Percentiles rank a stretch among this genome's conserved stretches.
phyloP scores from a whole-genome alignment of 1,140 invertebrate species.

The Lethrus apterus region DNA sequence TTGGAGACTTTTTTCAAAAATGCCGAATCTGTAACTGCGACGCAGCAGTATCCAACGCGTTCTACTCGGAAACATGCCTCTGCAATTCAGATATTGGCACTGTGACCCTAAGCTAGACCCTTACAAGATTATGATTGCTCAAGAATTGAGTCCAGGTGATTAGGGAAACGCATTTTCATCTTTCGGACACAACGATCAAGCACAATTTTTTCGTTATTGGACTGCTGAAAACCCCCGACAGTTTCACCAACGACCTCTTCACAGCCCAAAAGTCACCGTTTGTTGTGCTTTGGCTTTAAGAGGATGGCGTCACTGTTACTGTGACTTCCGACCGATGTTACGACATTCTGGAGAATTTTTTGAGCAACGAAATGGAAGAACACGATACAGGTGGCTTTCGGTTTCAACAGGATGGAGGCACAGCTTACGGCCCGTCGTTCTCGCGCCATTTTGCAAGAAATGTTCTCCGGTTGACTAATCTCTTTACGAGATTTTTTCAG shows the following conservation, averaged over 20 bases:
- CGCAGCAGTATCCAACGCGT: slow-evolving; percentile 2
- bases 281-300: slow-evolving; percentile 2
- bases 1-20: background rate
- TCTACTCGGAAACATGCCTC: slow-evolving; percentile 18
- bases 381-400: background rate
- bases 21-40: background rate
- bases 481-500: slow-evolving; percentile 9
- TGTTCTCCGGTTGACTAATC: slow-evolving; percentile 29
- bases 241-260: slow-evolving; percentile 32
- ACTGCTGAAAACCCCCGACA: slow-evolving; percentile 28
- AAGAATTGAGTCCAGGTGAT: slow-evolving; percentile 13
- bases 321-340: slow-evolving; percentile 6
- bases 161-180: slow-evolving; percentile 28
- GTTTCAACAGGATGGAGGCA: slow-evolving; percentile 25
- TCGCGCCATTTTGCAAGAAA: slow-evolving; percentile 24
- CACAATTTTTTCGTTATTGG: slow-evolving; percentile 35
- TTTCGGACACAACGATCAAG: slow-evolving; percentile 31
- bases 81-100: slow-evolving; percentile 12
- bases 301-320: slow-evolving; percentile 9
- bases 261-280: slow-evolving; percentile 24
- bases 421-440: slow-evolving; percentile 24
- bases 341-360: slow-evolving; percentile 8
- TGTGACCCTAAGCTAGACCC: slow-evolving; percentile 11
- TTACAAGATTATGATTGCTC: slow-evolving; percentile 10
- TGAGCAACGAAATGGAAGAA: slow-evolving; percentile 6